These are phyloP conservation scores for Tyrophagus putrescentiae DNA, from an alignment of 1,140 invertebrate species.

Conservation along the genomic window DNA sequence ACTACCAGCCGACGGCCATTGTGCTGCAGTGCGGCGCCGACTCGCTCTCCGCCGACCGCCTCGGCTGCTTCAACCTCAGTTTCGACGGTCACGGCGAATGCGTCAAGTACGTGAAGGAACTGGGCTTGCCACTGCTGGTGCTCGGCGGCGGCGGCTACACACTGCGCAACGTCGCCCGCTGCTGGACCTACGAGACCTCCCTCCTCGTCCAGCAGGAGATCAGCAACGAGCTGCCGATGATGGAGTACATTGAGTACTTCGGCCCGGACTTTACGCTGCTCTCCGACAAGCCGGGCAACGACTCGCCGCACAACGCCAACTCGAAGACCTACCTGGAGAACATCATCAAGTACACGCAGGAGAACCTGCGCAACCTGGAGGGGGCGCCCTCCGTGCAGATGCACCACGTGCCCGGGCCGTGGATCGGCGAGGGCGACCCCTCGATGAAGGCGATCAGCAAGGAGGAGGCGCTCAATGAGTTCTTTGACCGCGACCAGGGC, in stretches of 20 bases:
- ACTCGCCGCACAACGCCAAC: conserved; percentile 22
- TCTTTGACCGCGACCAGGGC: conserved; percentile 62
- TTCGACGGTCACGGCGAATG: conserved; percentile 87
- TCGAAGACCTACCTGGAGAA: conserved; percentile 45
- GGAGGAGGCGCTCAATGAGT: conserved; percentile 53
- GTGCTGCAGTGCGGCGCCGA: conserved; percentile 97
- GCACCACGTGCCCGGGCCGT: conserved; percentile 67
- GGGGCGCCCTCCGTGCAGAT: conserved; percentile 57
- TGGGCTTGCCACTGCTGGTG: conserved; percentile 82
- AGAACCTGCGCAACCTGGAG: conserved; percentile 32
- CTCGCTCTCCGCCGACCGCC: conserved; percentile 81
- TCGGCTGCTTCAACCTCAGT: conserved; percentile 74
- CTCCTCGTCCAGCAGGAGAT: conserved; percentile 77
- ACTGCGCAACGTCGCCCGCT: conserved; percentile 87
- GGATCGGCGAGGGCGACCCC: conserved; percentile 30
- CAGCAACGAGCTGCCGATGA: conserved; percentile 72
- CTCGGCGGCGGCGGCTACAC: conserved; percentile 96
- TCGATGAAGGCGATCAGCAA: conserved; percentile 17
- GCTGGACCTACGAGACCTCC: conserved; percentile 98
- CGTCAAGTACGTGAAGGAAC: conserved; percentile 84
- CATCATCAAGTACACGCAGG: conserved; percentile 30
- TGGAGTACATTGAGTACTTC: conserved; percentile 85
- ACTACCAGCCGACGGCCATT: conserved; percentile 88
- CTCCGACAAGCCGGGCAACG: conserved; percentile 32
- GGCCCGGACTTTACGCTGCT: conserved; percentile 85